phyloP scores from a whole-genome alignment of 2,113 vertebrate species.

The Hydrolagus affinis region DNA sequence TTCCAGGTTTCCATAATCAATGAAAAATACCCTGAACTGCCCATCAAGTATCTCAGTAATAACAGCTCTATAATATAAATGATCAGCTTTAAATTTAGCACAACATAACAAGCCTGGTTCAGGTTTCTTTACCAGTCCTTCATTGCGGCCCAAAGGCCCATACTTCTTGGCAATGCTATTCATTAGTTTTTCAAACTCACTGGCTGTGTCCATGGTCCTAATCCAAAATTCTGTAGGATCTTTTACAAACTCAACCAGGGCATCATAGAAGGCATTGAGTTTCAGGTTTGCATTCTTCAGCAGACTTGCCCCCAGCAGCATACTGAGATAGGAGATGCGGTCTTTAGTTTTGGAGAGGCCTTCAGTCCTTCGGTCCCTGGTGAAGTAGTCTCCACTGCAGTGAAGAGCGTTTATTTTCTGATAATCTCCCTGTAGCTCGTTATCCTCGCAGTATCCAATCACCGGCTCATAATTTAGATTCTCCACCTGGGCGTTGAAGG shows the following conservation, averaged over 20 bases:
- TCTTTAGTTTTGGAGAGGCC: neutral
- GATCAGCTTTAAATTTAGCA: constrained; percentile 58
- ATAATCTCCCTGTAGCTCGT: neutral
- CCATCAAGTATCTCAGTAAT: constrained; percentile 51
- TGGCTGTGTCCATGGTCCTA: constrained; percentile 53
- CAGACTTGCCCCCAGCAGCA: neutral
- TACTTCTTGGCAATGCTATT: constrained; percentile 61
- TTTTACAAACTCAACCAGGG: constrained; percentile 56
- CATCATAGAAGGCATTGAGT: constrained; percentile 51
- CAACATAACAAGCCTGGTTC: constrained; percentile 67
- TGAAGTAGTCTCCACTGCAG: constrained; percentile 2
- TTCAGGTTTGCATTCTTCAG: constrained; percentile 45
- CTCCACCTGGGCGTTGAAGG: constrained; percentile 28
- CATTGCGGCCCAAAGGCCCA: constrained; percentile 44
- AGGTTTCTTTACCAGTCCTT: constrained; percentile 46
- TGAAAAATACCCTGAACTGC: constrained; percentile 60
- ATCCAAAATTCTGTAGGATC: constrained; percentile 79
- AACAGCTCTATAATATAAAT: constrained; percentile 63
- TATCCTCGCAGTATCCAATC: neutral
- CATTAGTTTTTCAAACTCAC: constrained; percentile 60
- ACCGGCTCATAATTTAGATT: neutral
- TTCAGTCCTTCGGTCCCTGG: neutral
- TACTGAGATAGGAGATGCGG: neutral
- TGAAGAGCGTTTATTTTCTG: constrained; percentile 14
- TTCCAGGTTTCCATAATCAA: constrained; percentile 70